Conservation (phyloP, 2,797 vertebrate genomes). For the Tachyglossus aculeatus region DNA sequence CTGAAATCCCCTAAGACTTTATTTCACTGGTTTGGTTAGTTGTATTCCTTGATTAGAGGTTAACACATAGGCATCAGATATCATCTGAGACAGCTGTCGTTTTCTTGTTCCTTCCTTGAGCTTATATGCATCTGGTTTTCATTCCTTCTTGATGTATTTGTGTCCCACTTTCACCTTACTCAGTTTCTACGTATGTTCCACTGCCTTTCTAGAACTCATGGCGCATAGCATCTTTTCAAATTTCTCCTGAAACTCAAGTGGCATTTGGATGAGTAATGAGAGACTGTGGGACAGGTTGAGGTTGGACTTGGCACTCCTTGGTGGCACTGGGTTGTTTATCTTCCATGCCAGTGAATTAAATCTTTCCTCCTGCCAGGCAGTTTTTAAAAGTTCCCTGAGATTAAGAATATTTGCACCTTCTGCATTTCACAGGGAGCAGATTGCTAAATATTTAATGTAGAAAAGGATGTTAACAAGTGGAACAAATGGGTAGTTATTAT, state of each 20-base stretch:
- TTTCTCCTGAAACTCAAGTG: background rate
- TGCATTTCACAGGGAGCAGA: too few species aligned
- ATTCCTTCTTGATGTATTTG: conserved; percentile 19
- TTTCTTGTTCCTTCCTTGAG: background rate
- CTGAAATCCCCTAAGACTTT: background rate
- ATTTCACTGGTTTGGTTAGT: conserved; percentile 7
- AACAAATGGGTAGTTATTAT: too few species aligned
- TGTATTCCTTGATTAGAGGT: conserved; percentile 33
- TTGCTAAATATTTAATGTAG: too few species aligned
- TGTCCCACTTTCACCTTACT: conserved; percentile 42
- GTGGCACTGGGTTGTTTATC: too few species aligned
- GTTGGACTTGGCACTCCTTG: too few species aligned
- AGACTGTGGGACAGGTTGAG: background rate
- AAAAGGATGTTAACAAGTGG: too few species aligned
- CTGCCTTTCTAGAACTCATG: conserved; percentile 14
- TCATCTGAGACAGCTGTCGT: conserved; percentile 35
- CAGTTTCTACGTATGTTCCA: conserved; percentile 29
- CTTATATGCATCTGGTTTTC: conserved; percentile 50
- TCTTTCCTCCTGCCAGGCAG: too few species aligned
- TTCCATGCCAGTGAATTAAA: too few species aligned
- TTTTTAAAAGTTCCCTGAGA: too few species aligned
- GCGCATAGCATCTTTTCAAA: background rate
- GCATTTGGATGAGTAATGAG: background rate
- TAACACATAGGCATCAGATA: conserved; percentile 12
- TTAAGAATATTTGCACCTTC: too few species aligned